phyloP scores from a whole-genome alignment of 2,888 invertebrate genomes.

The Lasioglossum lativentre region DNA sequence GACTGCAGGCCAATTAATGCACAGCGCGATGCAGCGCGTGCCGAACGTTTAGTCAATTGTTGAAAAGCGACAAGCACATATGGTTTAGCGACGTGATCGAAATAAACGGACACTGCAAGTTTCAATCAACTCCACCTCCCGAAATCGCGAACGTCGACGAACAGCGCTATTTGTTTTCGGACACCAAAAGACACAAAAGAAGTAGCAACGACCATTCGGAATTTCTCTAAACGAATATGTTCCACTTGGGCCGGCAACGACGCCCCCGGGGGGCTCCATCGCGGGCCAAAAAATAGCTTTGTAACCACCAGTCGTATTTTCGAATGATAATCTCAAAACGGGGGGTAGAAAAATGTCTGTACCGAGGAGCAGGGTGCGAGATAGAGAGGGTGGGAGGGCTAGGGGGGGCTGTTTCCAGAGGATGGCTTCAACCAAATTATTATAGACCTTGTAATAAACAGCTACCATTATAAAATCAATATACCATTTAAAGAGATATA shows the following conservation, averaged over 20 bases:
- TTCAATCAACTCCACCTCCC: neutral
- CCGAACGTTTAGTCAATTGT: constrained; percentile 8
- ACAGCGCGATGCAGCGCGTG: constrained; percentile 12
- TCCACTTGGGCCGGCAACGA: constrained; percentile 20
- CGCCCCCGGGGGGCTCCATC: constrained; percentile 39
- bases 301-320: constrained; percentile 84
- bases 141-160: constrained; percentile 19
- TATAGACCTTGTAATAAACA: constrained; percentile 61
- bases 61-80: constrained; percentile 5
- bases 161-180: constrained; percentile 21
- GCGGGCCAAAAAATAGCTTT: constrained; percentile 76
- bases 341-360: constrained; percentile 26
- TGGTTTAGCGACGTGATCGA: neutral
- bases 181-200: neutral
- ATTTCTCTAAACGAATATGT: constrained; percentile 48
- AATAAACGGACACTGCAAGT: neutral
- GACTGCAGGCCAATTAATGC: neutral
- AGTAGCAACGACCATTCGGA: constrained; percentile 43
- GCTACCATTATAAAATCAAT: constrained; percentile 70
- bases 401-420: constrained; percentile 28
- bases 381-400: neutral
- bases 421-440: constrained; percentile 55
- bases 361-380: constrained; percentile 35
- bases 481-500: constrained; percentile 64
- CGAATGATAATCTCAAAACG: constrained; percentile 80